Evolutionary conservation across 2,797 vertebrate species (phyloP).

Genomic region (Lagodon rhomboides): DNA sequence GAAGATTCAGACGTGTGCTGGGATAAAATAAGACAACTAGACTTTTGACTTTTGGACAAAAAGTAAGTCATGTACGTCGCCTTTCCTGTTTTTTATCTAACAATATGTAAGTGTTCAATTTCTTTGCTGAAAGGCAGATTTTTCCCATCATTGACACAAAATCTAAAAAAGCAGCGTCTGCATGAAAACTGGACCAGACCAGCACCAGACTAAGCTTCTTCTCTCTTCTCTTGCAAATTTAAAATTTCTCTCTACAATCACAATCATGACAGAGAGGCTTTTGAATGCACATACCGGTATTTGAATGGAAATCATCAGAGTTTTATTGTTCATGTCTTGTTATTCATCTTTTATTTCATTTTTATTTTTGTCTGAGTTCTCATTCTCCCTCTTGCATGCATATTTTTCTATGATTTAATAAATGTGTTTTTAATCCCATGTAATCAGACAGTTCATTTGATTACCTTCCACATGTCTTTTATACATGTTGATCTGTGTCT

Average conservation of each 20-base stretch:
- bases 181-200: not conserved
- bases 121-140: slow-evolving; percentile 12
- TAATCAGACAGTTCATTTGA: slow-evolving; percentile 52
- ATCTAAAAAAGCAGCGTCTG: not conserved
- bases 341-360: slow-evolving; percentile 28
- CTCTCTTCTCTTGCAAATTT: no score
- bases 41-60: not conserved
- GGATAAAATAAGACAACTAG: not conserved
- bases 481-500: slow-evolving; percentile 47
- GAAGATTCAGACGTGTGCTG: not conserved
- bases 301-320: slow-evolving; percentile 29
- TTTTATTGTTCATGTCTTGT: slow-evolving; percentile 38
- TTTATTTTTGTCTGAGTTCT: slow-evolving; percentile 23
- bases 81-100: not conserved
- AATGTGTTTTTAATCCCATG: slow-evolving; percentile 69
- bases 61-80: not conserved
- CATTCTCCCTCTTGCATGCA: slow-evolving; percentile 67
- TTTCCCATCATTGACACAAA: not conserved
- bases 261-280: slow-evolving; percentile 34
- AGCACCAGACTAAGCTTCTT: no score
- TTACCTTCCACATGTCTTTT: slow-evolving; percentile 44
- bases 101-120: not conserved
- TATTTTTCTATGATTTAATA: slow-evolving; percentile 72
- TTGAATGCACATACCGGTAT: slow-evolving; percentile 65
- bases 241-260: slow-evolving; percentile 11